Conservation (phyloP, 2,888 invertebrate species). For the Drosophila anomalata region DNA sequence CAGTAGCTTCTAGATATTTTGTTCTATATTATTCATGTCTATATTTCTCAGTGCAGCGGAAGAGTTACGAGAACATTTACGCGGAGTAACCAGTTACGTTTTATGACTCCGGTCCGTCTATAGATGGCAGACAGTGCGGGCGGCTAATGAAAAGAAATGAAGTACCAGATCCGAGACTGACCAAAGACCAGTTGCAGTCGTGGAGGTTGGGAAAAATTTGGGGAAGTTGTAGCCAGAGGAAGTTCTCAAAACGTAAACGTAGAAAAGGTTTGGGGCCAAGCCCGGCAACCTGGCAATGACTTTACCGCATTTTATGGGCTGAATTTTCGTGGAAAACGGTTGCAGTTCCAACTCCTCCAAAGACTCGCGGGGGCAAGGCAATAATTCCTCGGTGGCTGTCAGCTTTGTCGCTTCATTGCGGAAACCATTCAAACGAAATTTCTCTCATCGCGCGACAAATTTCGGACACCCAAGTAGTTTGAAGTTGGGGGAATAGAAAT, state of each 20-base stretch:
- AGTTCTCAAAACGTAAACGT: slow-evolving; percentile 36
- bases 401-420: slow-evolving; percentile 46
- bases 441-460: slow-evolving; percentile 67
- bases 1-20: background rate
- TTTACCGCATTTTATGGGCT: slow-evolving; percentile 39
- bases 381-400: slow-evolving; percentile 23
- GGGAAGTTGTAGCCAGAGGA: slow-evolving; percentile 18
- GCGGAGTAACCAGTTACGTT: slow-evolving; percentile 71
- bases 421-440: slow-evolving; percentile 53
- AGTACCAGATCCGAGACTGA: slow-evolving; percentile 49
- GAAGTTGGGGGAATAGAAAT: background rate
- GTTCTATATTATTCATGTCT: background rate
- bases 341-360: slow-evolving; percentile 16
- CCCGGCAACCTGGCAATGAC: slow-evolving; percentile 48
- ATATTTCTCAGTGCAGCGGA: background rate
- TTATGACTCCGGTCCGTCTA: slow-evolving; percentile 61
- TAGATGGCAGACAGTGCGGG: slow-evolving; percentile 51
- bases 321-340: slow-evolving; percentile 36
- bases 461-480: slow-evolving; percentile 71
- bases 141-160: slow-evolving; percentile 76
- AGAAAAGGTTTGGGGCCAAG: background rate
- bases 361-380: slow-evolving; percentile 2
- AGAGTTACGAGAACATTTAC: slow-evolving; percentile 66
- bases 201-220: background rate
- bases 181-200: slow-evolving; percentile 63